These are phyloP conservation scores for Proteles cristata DNA, from an alignment of 2,113 vertebrate species.

Conservation along the genomic window DNA sequence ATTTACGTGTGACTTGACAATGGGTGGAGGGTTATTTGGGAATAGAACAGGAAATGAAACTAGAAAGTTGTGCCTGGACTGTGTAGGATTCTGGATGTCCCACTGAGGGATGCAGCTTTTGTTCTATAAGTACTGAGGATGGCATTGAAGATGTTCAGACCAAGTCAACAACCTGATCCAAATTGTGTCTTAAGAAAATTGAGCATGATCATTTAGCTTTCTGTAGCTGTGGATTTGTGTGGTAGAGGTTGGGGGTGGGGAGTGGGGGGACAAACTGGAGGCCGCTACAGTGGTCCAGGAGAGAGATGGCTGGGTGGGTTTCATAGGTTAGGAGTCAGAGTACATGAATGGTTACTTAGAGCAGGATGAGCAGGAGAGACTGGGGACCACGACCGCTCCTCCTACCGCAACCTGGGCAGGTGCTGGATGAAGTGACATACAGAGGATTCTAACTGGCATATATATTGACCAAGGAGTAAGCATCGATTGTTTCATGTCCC, in stretches of 20 bases:
- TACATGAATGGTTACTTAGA: neutral
- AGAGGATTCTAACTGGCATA: neutral
- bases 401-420: neutral
- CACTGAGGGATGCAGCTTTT: neutral
- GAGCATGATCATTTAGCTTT: neutral
- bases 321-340: neutral
- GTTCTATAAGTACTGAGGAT: neutral
- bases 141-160: neutral
- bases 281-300: neutral
- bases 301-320: neutral
- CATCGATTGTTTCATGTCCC: neutral
- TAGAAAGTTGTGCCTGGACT: neutral
- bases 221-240: neutral
- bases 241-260: neutral
- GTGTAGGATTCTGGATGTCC: neutral
- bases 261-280: neutral
- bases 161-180: neutral
- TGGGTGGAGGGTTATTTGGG: neutral
- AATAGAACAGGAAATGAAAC: neutral
- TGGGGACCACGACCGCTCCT: neutral
- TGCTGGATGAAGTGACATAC: neutral
- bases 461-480: neutral
- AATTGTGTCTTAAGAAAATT: neutral
- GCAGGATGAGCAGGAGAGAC: neutral
- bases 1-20: neutral